phyloP scores from a whole-genome alignment of 2,113 vertebrate species.

The Podocnemis expansa region DNA sequence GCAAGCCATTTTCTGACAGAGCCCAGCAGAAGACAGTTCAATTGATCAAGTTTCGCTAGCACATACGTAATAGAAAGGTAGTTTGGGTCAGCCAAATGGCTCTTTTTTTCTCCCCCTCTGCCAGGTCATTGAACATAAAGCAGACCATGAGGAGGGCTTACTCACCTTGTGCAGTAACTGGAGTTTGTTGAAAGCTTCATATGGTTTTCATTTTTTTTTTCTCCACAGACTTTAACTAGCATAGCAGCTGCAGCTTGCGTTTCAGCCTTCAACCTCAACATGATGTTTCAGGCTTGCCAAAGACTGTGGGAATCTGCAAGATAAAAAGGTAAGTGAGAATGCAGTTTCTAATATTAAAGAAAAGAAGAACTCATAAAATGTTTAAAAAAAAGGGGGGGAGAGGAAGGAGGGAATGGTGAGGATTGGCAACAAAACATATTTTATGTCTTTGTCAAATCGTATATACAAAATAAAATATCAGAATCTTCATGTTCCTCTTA shows the following conservation, averaged over 20 bases:
- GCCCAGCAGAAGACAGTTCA: not conserved
- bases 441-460: not conserved
- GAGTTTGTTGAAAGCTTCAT: not conserved
- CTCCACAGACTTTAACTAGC: not conserved
- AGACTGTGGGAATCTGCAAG: not conserved
- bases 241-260: not conserved
- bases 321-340: not conserved
- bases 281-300: not conserved
- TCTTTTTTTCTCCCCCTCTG: too few species aligned
- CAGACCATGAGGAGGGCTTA: too few species aligned
- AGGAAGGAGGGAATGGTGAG: not conserved
- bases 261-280: not conserved
- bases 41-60: not conserved
- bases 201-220: not conserved
- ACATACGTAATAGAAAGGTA: not conserved
- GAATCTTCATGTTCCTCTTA: not conserved
- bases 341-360: not conserved
- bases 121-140: too few species aligned
- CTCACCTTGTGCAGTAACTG: not conserved
- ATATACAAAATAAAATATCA: not conserved
- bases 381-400: not conserved
- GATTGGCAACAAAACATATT: not conserved
- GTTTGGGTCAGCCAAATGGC: not conserved
- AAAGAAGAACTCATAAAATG: not conserved
- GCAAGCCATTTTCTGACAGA: accelerated